A percentile compares a stretch with the other conserved stretches of the same genome.
These are phyloP conservation scores for Botia kubotai DNA, from an alignment of 2,797 vertebrate species.

Conservation along the genomic window DNA sequence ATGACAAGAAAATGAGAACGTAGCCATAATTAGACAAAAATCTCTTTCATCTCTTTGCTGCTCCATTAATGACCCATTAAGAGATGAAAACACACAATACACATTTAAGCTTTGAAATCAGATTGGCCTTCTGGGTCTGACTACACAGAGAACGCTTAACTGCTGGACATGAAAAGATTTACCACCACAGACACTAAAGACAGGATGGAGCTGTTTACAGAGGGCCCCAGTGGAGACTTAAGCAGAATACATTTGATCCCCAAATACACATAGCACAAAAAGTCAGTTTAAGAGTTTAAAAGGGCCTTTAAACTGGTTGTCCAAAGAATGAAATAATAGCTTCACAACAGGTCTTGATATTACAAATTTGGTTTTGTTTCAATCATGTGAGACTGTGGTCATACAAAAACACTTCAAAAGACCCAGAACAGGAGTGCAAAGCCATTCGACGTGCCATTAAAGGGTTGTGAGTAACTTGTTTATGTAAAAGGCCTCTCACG, in stretches of 20 bases:
- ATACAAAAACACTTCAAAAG: slow-evolving; percentile 20
- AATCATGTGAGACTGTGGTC: neutral
- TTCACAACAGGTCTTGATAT: neutral
- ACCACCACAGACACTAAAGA: slow-evolving; percentile 48
- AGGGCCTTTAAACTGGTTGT: neutral
- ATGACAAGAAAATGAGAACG: neutral
- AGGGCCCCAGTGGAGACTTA: slow-evolving; percentile 15
- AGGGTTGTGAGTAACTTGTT: slow-evolving; percentile 55
- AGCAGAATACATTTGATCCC: slow-evolving; percentile 18
- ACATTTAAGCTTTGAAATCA: slow-evolving; percentile 46
- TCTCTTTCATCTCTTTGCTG: slow-evolving; percentile 4
- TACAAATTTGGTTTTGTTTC: slow-evolving; percentile 9
- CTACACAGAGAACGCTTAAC: slow-evolving; percentile 41
- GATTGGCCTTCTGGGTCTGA: slow-evolving; percentile 41
- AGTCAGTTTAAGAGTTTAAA: neutral
- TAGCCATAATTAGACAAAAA: neutral
- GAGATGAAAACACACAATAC: slow-evolving; percentile 48
- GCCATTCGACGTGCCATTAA: slow-evolving; percentile 34
- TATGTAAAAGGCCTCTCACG: slow-evolving; percentile 55
- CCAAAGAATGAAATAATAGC: neutral
- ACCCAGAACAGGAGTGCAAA: slow-evolving; percentile 36
- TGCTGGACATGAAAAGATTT: slow-evolving; percentile 47
- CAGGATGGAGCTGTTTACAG: slow-evolving; percentile 48
- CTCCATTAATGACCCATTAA: slow-evolving; percentile 52
- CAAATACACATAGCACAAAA: slow-evolving; percentile 17